Percentiles rank a stretch among this genome's conserved stretches.
Conservation (phyloP, 2,797 vertebrate species). For the Sarcophilus harrisii region DNA sequence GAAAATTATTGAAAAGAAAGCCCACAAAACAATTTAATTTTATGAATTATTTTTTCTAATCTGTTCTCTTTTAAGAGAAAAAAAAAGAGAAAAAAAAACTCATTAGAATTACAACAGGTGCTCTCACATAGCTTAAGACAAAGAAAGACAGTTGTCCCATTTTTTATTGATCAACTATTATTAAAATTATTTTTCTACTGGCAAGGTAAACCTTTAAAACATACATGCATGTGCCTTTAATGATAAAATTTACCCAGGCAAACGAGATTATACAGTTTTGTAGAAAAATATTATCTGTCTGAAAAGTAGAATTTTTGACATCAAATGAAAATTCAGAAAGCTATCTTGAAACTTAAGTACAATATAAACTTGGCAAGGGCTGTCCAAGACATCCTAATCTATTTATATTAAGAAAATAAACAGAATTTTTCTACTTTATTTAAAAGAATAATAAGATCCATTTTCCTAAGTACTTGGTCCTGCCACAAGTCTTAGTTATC, state of each 20-base stretch:
- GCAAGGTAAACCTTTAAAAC: not conserved
- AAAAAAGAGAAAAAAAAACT: too few relatives aligned
- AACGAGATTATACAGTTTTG: not conserved
- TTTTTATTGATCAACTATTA: not conserved
- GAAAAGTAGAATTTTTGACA: not conserved
- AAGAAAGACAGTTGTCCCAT: not conserved
- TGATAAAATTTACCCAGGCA: not conserved
- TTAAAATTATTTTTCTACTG: not conserved
- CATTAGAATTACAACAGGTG: not conserved
- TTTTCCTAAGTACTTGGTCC: not conserved
- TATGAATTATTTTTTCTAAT: not conserved
- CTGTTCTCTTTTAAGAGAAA: conserved; percentile 27
- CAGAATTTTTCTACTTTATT: not conserved
- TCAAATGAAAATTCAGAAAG: conserved; percentile 16
- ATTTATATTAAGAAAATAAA: not conserved
- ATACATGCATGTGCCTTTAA: rapidly evolving
- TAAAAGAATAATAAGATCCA: not conserved
- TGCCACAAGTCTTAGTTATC: not conserved
- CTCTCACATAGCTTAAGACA: not conserved
- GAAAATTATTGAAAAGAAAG: not conserved
- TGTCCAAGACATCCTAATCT: not conserved
- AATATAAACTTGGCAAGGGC: not conserved
- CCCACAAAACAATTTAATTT: not conserved
- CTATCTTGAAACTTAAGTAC: not conserved
- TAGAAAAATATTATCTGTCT: not conserved